phyloP scores from a whole-genome alignment of 1,140 invertebrate species.

The Orchesella cincta region DNA sequence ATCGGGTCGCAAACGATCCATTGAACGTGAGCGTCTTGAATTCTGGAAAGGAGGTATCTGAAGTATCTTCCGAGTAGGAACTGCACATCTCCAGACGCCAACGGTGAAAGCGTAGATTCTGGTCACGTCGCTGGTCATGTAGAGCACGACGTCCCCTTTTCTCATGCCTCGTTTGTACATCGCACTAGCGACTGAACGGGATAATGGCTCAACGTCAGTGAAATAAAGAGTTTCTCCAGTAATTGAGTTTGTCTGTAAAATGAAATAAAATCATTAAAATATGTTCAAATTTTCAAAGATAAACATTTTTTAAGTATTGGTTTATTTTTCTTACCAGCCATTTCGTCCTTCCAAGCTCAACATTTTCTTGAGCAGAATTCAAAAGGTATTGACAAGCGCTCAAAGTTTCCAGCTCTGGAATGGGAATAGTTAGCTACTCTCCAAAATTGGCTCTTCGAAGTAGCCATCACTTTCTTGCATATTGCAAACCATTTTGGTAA shows the following conservation, averaged over 20 bases:
- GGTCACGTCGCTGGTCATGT: constrained; percentile 48
- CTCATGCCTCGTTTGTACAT: constrained; percentile 47
- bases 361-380: constrained; percentile 38
- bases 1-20: constrained; percentile 46
- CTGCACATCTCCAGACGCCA: constrained; percentile 49
- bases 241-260: constrained; percentile 47
- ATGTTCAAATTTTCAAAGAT: not conserved
- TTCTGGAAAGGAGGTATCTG: constrained; percentile 42
- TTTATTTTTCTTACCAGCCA: constrained; percentile 47
- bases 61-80: constrained; percentile 49
- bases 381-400: constrained; percentile 44
- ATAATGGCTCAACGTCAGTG: constrained; percentile 45
- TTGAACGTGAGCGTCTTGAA: constrained; percentile 40
- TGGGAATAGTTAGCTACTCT: constrained; percentile 41
- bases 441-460: constrained; percentile 38
- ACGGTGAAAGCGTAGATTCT: constrained; percentile 41
- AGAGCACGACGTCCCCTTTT: constrained; percentile 48
- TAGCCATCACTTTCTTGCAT: not conserved
- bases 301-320: not conserved
- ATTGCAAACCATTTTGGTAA: constrained; percentile 37
- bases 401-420: constrained; percentile 37
- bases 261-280: not conserved
- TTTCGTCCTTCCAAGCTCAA: constrained; percentile 33
- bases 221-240: constrained; percentile 43
- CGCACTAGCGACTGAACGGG: constrained; percentile 40